phyloP scores from a whole-genome alignment of 1,140 invertebrate genomes.

The Grapholita molesta region DNA sequence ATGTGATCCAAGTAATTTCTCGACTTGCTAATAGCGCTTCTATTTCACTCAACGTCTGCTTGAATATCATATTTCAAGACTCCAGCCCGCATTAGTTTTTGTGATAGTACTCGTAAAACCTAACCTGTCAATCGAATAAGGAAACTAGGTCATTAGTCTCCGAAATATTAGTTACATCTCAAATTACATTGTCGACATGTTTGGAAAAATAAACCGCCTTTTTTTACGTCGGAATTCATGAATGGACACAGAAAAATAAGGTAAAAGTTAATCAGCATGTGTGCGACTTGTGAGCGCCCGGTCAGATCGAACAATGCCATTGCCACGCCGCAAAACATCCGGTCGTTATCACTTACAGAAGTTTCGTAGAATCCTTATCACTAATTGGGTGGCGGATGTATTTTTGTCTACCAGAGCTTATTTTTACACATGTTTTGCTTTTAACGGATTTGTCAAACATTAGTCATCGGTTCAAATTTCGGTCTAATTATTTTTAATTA shows the following conservation, averaged over 20 bases:
- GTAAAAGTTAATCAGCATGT: constrained; percentile 8
- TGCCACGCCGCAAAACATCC: constrained; percentile 60
- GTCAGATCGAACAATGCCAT: constrained; percentile 54
- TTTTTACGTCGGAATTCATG: neutral
- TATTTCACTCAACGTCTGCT: too few relatives aligned
- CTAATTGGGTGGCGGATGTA: constrained; percentile 3
- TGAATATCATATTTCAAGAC: too few relatives aligned
- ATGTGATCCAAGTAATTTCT: too few relatives aligned
- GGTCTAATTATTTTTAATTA: neutral
- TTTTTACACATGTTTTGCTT: neutral
- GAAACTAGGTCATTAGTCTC: neutral
- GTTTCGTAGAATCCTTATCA: constrained; percentile 40
- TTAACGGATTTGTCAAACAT: neutral
- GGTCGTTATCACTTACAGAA: constrained; percentile 53
- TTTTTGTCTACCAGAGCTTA: neutral
- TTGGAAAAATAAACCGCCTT: neutral
- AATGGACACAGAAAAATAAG: neutral
- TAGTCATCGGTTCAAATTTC: neutral
- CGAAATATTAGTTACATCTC: neutral
- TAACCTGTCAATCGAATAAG: neutral
- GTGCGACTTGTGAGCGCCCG: constrained; percentile 17
- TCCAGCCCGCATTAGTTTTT: too few relatives aligned
- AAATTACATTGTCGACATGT: neutral
- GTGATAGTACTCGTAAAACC: neutral
- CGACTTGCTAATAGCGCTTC: too few relatives aligned